Evolutionary conservation across 2,113 vertebrate genomes (phyloP).

Genomic region (Clarias macrocephalus): DNA sequence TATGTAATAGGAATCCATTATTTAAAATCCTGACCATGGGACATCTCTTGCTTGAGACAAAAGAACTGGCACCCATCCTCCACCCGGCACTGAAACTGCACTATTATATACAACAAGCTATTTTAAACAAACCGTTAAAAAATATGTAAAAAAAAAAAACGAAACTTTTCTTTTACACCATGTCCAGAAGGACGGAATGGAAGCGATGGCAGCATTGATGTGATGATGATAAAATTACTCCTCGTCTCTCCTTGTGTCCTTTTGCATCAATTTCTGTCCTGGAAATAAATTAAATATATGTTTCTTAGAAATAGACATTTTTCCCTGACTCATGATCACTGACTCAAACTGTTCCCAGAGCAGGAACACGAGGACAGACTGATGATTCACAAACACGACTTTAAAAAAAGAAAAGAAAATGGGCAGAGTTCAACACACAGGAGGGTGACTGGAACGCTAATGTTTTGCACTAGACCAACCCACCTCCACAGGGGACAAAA

Average conservation of each 20-base stretch:
- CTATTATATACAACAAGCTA: neutral
- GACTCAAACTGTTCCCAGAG: neutral
- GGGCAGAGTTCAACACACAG: conserved; percentile 4
- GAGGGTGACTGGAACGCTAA: neutral
- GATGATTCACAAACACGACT: neutral
- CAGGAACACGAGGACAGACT: conserved; percentile 16
- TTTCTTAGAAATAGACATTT: conserved; percentile 29
- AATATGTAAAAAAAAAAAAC: neutral
- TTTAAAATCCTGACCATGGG: neutral
- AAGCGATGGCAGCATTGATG: neutral
- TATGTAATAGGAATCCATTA: neutral
- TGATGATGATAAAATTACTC: neutral
- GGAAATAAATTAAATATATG: neutral
- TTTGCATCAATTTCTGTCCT: conserved; percentile 14
- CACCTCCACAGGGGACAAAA: neutral
- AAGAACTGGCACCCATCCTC: neutral
- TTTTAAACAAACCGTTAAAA: neutral
- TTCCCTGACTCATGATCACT: conserved; percentile 28
- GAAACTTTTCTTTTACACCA: neutral
- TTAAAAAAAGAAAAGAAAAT: neutral
- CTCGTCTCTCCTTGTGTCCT: neutral
- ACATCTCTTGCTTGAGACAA: neutral
- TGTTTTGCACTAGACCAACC: neutral
- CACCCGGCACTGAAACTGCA: neutral
- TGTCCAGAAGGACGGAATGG: neutral